phyloP scores from a whole-genome alignment of 2,113 vertebrate genomes.

The Phylloscopus whistleri region DNA sequence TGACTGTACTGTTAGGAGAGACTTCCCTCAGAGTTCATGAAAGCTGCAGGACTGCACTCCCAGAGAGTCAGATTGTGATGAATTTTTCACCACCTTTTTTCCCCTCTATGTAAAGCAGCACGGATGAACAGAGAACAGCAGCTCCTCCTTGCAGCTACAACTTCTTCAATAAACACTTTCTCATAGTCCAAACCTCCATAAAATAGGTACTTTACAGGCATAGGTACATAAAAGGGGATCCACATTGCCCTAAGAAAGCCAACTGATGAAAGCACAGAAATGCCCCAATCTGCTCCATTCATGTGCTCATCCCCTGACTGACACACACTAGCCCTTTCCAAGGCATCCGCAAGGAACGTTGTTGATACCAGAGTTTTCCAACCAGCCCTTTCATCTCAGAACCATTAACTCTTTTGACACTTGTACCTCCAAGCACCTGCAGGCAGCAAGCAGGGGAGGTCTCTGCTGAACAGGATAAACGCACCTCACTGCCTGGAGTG shows the following conservation, averaged over 20 bases:
- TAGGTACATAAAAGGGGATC: neutral
- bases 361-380: neutral
- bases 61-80: neutral
- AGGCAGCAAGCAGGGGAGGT: fast-evolving
- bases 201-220: neutral
- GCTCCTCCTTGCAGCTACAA: neutral
- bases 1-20: neutral
- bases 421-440: neutral
- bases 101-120: neutral
- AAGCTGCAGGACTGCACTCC: neutral
- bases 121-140: neutral
- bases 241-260: neutral
- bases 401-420: neutral
- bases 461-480: neutral
- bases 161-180: neutral
- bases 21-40: neutral
- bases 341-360: fast-evolving
- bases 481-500: neutral
- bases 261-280: neutral
- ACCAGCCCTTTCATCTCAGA: neutral
- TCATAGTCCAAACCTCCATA: fast-evolving
- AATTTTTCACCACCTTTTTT: neutral
- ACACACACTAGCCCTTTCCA: neutral
- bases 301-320: fast-evolving
- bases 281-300: neutral